Evolutionary conservation across 2,797 vertebrate genomes (phyloP).

Genomic region (Helicolenus hilgendorfi): DNA sequence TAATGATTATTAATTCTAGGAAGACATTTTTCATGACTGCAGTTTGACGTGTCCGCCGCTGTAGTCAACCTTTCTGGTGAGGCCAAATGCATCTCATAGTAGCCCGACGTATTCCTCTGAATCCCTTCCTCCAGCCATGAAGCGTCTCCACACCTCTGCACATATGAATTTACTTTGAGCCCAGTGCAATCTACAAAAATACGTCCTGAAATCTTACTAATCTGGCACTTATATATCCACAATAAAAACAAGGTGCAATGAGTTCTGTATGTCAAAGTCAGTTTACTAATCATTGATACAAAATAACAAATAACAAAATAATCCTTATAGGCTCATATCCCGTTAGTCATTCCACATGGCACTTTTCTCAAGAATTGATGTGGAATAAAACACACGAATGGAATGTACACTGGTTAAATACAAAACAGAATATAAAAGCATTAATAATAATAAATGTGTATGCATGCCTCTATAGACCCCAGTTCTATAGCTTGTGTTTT

Average conservation of each 20-base stretch:
- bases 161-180: too few relatives aligned
- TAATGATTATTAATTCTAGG: background rate
- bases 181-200: background rate
- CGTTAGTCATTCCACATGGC: too few relatives aligned
- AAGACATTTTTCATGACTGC: background rate
- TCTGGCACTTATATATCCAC: background rate
- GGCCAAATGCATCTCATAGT: too few relatives aligned
- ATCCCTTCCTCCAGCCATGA: background rate
- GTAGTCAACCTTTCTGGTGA: too few relatives aligned
- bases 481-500: background rate
- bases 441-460: too few relatives aligned
- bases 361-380: too few relatives aligned
- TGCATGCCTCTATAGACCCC: too few relatives aligned
- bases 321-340: too few relatives aligned
- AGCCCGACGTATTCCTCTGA: background rate
- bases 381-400: background rate
- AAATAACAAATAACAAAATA: too few relatives aligned
- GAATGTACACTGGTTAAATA: background rate
- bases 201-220: rapidly evolving
- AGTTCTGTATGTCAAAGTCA: too few relatives aligned
- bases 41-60: too few relatives aligned
- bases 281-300: too few relatives aligned
- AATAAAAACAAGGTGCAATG: background rate
- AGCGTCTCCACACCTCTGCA: background rate
- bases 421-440: background rate